phyloP scores from a whole-genome alignment of 2,113 vertebrate species.

The Tenrec ecaudatus region DNA sequence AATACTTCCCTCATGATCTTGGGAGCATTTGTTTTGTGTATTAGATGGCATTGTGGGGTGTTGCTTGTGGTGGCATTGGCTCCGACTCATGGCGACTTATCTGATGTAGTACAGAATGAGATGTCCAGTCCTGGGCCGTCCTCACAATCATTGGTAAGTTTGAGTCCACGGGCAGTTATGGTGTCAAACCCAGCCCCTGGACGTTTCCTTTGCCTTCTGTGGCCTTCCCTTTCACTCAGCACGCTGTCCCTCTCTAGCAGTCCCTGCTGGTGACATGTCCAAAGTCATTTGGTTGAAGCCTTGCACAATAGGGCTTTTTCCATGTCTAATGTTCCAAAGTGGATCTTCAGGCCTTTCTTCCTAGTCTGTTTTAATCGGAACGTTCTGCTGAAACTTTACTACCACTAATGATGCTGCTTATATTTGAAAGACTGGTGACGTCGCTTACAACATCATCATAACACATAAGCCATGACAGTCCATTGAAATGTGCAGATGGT shows the following conservation, averaged over 20 bases:
- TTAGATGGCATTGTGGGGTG: neutral
- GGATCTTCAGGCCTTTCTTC: neutral
- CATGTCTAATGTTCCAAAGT: neutral
- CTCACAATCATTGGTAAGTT: neutral
- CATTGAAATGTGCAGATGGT: too few species aligned
- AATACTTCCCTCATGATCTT: neutral
- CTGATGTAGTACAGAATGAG: neutral
- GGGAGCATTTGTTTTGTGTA: neutral
- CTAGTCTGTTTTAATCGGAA: neutral
- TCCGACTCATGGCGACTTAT: neutral
- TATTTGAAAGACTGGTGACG: neutral
- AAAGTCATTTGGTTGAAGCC: neutral
- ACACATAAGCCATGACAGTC: neutral
- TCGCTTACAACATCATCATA: neutral
- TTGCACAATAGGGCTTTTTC: neutral
- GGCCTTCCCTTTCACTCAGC: neutral
- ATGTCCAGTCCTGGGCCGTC: neutral
- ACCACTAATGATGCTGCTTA: neutral
- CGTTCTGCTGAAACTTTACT: neutral
- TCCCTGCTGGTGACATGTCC: neutral
- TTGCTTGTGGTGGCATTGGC: neutral
- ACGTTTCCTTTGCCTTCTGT: neutral
- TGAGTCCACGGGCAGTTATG: neutral
- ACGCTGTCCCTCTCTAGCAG: neutral
- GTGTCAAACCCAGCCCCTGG: neutral